These are phyloP conservation scores for Kryptolebias marmoratus DNA, from an alignment of 2,113 vertebrate species.

Conservation along the genomic window DNA sequence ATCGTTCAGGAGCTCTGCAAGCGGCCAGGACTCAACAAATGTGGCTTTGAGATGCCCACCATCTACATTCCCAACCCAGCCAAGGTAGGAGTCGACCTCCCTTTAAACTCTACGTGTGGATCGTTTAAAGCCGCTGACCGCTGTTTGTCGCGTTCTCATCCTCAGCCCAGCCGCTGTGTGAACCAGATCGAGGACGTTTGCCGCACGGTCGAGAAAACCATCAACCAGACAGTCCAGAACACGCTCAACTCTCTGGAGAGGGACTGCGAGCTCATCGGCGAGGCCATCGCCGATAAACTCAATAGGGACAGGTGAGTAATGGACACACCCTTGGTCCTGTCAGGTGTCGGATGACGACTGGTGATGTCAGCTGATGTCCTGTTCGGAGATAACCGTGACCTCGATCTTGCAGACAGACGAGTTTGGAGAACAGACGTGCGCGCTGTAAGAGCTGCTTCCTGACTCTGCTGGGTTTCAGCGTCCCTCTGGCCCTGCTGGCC, in stretches of 20 bases:
- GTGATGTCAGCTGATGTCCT: no score
- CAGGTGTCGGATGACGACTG: no score
- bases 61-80: conserved; percentile 83
- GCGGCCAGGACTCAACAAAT: conserved; percentile 85
- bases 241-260: conserved; percentile 85
- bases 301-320: conserved; percentile 71
- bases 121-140: neutral
- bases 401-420: conserved; percentile 67
- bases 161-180: conserved; percentile 82
- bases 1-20: conserved; percentile 88
- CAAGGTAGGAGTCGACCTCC: conserved; percentile 65
- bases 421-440: conserved; percentile 69
- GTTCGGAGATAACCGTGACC: neutral
- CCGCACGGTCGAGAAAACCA: conserved; percentile 84
- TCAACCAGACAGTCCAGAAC: conserved; percentile 86
- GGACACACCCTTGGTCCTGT: no score
- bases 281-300: conserved; percentile 74
- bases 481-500: conserved; percentile 79
- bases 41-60: conserved; percentile 88
- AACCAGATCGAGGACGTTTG: conserved; percentile 87
- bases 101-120: neutral
- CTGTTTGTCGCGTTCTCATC: neutral
- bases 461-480: conserved; percentile 77
- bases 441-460: conserved; percentile 81
- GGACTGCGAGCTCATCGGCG: conserved; percentile 83